Base-by-base conservation (phyloP, 2,797 vertebrate species). In the Sebastes miniatus region DNA sequence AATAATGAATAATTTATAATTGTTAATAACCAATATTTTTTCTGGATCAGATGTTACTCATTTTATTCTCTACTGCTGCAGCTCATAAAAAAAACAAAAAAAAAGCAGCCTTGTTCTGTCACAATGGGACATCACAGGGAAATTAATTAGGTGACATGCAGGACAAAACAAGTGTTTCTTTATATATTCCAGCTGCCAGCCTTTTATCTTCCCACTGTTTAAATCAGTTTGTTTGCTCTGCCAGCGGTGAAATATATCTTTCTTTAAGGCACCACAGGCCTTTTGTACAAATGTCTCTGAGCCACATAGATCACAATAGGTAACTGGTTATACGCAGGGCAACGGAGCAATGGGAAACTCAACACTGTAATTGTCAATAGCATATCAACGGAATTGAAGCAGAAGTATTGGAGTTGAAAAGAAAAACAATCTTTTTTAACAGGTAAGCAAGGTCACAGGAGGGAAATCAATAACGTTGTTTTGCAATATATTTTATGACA, bases 71-170 rank as follows among this genome's bases (percentile, higher is more conserved):
- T 20, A n/a, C 58, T 67, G 81, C 59, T 64, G 80, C 22, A 66
- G 68, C 67, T 67, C 25, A 76, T 58, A 70, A 65, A 54, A 83
- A 80, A 80, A 39, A 12, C 0, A 80, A 1, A 79, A 47, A 68
- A 63, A 71, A 80, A 47, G 34, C 63, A 80, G n/a, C 57, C 52
- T 36, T 84, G 65, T 87, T 82, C 84, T 90, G 76, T 78, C 83
- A 82, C 75, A 80, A 83, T 79, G 63, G 81, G 69, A 90, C 77
- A 79, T 86, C 87, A 88, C 76, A 85, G 77, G 20, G 57, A 93
- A 89, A 89, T 89, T 87, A 90, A 94, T 92, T 91, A 84, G 68
- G 69, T 90, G 89, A 78, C 87, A 85, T 83, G 78, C 76, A 87
- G 31, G 71, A 89, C 76, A 90, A 89, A 92, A 87, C 36, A 81